A percentile compares a stretch with the other conserved stretches of the same genome.
Conservation (phyloP, 1,140 invertebrate species). For the Microplitis mediator region DNA sequence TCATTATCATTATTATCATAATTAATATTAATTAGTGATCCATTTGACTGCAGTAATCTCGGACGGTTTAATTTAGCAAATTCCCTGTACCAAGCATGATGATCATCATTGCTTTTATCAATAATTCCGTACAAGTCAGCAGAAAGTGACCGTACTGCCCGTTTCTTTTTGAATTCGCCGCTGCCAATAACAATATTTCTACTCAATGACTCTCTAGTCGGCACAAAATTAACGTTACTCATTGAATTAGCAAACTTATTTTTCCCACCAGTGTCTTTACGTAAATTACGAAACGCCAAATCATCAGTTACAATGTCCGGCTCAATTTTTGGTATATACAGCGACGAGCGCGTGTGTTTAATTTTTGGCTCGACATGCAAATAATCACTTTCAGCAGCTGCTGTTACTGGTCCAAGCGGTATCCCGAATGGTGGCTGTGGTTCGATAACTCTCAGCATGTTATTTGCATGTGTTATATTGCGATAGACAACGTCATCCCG, state of each 20-base stretch:
- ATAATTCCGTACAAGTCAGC: constrained; percentile 80
- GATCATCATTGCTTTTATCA: constrained; percentile 34
- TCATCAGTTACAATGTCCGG: constrained; percentile 87
- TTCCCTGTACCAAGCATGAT: constrained; percentile 26
- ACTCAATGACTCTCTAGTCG: not conserved
- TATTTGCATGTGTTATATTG: constrained; percentile 78
- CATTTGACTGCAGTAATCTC: not conserved
- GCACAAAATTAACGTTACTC: constrained; percentile 8
- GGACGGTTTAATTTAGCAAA: constrained; percentile 34
- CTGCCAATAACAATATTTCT: constrained; percentile 13
- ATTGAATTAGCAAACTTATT: not conserved
- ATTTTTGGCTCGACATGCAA: constrained; percentile 74
- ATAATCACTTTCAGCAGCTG: constrained; percentile 80
- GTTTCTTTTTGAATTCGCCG: constrained; percentile 67
- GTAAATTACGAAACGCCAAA: constrained; percentile 80
- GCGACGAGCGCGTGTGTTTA: constrained; percentile 59
- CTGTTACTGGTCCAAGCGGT: constrained; percentile 78
- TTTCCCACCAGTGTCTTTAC: constrained; percentile 70
- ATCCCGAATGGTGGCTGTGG: constrained; percentile 90
- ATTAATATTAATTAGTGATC: not conserved
- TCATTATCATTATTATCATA: constrained; percentile 4
- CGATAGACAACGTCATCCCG: constrained; percentile 84
- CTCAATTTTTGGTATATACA: constrained; percentile 70
- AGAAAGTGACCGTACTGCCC: constrained; percentile 78
- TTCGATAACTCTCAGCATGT: constrained; percentile 72